Percentiles rank a stretch among this genome's conserved stretches.
These are phyloP conservation scores for Xenotilapia leptura DNA, from an alignment of 2,113 vertebrate species.

Conservation along the genomic window DNA sequence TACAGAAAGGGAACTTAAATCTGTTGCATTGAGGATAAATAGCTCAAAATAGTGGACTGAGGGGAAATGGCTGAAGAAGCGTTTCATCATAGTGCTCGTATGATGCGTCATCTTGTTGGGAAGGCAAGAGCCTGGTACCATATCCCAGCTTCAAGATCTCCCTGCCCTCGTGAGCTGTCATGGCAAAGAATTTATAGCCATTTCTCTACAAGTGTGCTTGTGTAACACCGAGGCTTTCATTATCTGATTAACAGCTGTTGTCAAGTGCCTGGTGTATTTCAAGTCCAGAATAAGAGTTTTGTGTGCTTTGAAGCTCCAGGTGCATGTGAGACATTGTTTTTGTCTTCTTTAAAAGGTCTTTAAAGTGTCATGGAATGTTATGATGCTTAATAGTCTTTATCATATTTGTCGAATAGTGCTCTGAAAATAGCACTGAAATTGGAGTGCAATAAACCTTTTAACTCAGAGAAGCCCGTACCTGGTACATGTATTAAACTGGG, in stretches of 20 bases:
- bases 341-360: slow-evolving; percentile 25
- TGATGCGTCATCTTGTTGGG: slow-evolving; percentile 53
- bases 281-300: slow-evolving; percentile 43
- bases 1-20: slow-evolving; percentile 31
- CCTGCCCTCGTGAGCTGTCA: slow-evolving; percentile 54
- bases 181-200: slow-evolving; percentile 55
- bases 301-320: slow-evolving; percentile 59
- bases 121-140: slow-evolving; percentile 69
- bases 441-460: neutral
- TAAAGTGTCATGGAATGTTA: slow-evolving; percentile 15
- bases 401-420: neutral
- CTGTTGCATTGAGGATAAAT: neutral
- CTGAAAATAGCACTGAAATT: neutral
- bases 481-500: slow-evolving; percentile 14
- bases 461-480: slow-evolving; percentile 14
- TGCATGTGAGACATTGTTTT: slow-evolving; percentile 48
- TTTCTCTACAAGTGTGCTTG: slow-evolving; percentile 56
- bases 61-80: slow-evolving; percentile 34
- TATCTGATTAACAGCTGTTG: slow-evolving; percentile 70
- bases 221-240: slow-evolving; percentile 62
- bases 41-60: slow-evolving; percentile 12
- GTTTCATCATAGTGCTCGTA: slow-evolving; percentile 42
- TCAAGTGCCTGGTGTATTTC: slow-evolving; percentile 65
- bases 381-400: slow-evolving; percentile 3
- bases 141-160: slow-evolving; percentile 47